Percentiles rank a stretch among this genome's conserved stretches.
Conservation (phyloP, 2,888 invertebrate species). For the Drosophila kanekoi region DNA sequence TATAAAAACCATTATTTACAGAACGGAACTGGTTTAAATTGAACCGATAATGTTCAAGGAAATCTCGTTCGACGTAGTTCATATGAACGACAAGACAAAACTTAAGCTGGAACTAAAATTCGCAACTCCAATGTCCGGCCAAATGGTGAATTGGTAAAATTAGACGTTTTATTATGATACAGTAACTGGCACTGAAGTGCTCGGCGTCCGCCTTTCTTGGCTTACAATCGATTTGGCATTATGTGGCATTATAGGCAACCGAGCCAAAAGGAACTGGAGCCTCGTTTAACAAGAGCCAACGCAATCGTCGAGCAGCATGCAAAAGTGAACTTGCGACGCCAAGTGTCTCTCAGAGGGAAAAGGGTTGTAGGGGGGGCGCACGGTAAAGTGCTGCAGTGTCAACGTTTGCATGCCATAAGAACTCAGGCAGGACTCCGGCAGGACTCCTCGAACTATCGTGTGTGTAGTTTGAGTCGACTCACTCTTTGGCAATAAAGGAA, state of each 20-base stretch:
- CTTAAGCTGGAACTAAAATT: background rate
- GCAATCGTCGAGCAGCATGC: constrained; percentile 58
- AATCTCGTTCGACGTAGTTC: too few relatives aligned
- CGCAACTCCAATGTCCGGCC: constrained; percentile 28
- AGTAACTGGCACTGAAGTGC: constrained; percentile 23
- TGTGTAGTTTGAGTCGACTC: constrained; percentile 61
- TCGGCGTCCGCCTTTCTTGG: constrained; percentile 31
- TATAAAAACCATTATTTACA: too few relatives aligned
- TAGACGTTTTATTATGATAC: constrained; percentile 78
- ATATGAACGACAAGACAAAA: background rate
- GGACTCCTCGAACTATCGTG: constrained; percentile 8
- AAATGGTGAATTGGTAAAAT: constrained; percentile 65
- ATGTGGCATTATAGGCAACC: constrained; percentile 74
- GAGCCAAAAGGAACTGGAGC: constrained; percentile 35
- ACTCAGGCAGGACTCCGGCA: constrained; percentile 9
- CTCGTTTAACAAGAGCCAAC: constrained; percentile 21
- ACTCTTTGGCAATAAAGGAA: constrained; percentile 76
- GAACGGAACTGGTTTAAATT: too few relatives aligned
- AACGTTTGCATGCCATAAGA: constrained; percentile 38
- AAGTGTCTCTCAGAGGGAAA: constrained; percentile 24
- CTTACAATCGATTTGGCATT: constrained; percentile 81
- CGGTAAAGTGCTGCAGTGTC: constrained; percentile 38
- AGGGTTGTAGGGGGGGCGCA: background rate
- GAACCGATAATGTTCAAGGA: too few relatives aligned
- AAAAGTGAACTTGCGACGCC: constrained; percentile 68